A percentile compares a stretch with the other conserved stretches of the same genome.
phyloP scores from a whole-genome alignment of 2,888 invertebrate genomes.

The Phyllotreta cruciferae region DNA sequence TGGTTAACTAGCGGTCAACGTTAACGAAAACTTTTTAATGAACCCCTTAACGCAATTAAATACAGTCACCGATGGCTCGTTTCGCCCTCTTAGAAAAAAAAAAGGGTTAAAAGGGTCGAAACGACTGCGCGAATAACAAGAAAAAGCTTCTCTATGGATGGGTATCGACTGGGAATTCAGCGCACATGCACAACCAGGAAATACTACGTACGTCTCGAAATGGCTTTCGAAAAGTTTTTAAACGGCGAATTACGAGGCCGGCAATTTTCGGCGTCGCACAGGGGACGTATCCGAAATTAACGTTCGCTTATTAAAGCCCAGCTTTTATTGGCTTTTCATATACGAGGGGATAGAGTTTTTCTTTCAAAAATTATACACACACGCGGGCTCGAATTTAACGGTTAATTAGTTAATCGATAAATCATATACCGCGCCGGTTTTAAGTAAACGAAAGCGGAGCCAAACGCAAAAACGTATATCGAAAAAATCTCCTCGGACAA shows the following conservation, averaged over 20 bases:
- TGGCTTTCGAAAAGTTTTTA: slow-evolving; percentile 6
- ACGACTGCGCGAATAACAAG: neutral
- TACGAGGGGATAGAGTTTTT: too few species aligned
- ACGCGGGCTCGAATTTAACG: too few species aligned
- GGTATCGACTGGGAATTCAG: slow-evolving; percentile 15
- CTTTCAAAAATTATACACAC: too few species aligned
- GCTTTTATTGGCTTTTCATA: too few species aligned
- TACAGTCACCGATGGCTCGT: slow-evolving; percentile 23
- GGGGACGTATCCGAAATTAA: neutral
- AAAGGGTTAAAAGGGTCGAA: slow-evolving; percentile 16
- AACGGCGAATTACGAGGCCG: slow-evolving; percentile 1
- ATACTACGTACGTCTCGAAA: slow-evolving; percentile 1
- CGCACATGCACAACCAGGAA: too few species aligned
- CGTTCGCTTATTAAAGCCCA: too few species aligned
- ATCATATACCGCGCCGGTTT: too few species aligned
- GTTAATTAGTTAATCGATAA: too few species aligned
- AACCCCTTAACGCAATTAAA: slow-evolving; percentile 28
- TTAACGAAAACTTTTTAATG: slow-evolving; percentile 29
- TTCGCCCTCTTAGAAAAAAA: slow-evolving; percentile 15
- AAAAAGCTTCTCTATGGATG: slow-evolving; percentile 15
- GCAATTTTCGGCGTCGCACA: neutral
- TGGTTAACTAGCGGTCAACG: neutral
- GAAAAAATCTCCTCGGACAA: slow-evolving; percentile 29
- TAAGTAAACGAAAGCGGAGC: too few species aligned
- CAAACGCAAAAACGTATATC: neutral